Conservation (phyloP, 2,797 vertebrate species). For the Myotis vivesi region DNA sequence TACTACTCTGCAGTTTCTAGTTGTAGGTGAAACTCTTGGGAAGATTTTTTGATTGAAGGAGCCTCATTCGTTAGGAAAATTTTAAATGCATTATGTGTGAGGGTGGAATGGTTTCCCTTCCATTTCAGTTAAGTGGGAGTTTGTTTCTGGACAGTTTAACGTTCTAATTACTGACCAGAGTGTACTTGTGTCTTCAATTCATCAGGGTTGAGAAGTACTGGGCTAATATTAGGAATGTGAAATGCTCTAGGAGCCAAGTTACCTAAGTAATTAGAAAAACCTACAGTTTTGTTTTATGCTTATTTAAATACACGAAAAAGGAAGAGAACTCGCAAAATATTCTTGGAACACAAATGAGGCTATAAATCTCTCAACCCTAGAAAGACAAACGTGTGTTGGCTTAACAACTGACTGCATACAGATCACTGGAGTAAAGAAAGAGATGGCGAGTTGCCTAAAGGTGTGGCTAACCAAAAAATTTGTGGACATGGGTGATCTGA, state of each 20-base stretch:
- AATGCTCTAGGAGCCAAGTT: conserved; percentile 16
- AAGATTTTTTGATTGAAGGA: not conserved
- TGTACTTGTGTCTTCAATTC: not conserved
- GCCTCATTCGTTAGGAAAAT: not conserved
- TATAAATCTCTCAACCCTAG: not conserved
- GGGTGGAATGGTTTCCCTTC: not conserved
- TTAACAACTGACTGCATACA: not conserved
- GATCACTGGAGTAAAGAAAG: not conserved
- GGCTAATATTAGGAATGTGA: not conserved
- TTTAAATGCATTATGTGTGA: not conserved
- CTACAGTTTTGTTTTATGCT: not conserved
- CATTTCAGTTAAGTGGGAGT: not conserved
- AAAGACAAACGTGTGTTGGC: not conserved
- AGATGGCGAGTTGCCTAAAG: not conserved
- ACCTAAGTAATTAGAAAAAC: not conserved
- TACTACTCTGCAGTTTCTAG: not conserved
- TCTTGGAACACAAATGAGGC: not conserved
- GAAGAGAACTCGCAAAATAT: not conserved
- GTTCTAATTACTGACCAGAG: not conserved
- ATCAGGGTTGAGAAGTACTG: not conserved
- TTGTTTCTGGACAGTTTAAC: not conserved
- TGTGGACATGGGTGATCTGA: not conserved
- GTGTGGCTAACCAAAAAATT: not conserved
- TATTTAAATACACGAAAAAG: not conserved
- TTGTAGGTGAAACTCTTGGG: not conserved